Evolutionary conservation across 1,140 invertebrate genomes (phyloP), one percentile per base, ranked within the genome.

Genomic region (Bombus balteatus): DNA sequence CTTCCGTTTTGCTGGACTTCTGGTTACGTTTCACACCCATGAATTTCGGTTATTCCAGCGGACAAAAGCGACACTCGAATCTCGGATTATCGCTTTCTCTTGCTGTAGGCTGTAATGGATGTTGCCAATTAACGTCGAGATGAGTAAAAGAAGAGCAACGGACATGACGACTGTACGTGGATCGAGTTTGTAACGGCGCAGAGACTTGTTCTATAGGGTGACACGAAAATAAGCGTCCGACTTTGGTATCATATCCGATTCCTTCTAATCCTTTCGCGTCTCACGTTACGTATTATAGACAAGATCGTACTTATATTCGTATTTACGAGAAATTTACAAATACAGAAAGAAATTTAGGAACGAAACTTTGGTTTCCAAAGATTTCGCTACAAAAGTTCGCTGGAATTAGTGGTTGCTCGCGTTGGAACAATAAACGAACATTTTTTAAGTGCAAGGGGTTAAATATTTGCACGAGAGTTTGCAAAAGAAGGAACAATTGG

Each of bases 21-120:
- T 34, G 12, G 13, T 13, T 39, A 32, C n/a, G 47, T 83, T 43
- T 53, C 39, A 70, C 34, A 34, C 34, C 6, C 32, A 34, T 62
- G 77, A 72, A 73, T 73, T 80, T 80, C 57, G 41, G 25, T 57
- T 32, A n/a, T 72, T 43, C 2, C 68, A 32, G 22, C 15, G 37
- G 62, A 66, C 25, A 39, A 85, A 62, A 72, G 70, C 32, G 32
- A 37, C 32, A 3, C 53, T 34, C 65, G 65, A 81, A 81, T 73
- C 28, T 47, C 22, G 78, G 41, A 62, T 81, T 74, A 85, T 74
- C 41, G 57, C 83, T 85, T 85, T 85, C 83, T 85, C 68, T 8
- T 1, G 32, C 32, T 2, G 6, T 22, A 22, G 22, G 3, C 9
- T 13, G 39, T 47, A 81, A 85, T 41, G 41, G 59, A 62, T 53